A percentile compares a stretch with the other conserved stretches of the same genome.
These are phyloP conservation scores for Lanius ludovicianus DNA, from an alignment of 2,113 vertebrate species.

Conservation along the genomic window DNA sequence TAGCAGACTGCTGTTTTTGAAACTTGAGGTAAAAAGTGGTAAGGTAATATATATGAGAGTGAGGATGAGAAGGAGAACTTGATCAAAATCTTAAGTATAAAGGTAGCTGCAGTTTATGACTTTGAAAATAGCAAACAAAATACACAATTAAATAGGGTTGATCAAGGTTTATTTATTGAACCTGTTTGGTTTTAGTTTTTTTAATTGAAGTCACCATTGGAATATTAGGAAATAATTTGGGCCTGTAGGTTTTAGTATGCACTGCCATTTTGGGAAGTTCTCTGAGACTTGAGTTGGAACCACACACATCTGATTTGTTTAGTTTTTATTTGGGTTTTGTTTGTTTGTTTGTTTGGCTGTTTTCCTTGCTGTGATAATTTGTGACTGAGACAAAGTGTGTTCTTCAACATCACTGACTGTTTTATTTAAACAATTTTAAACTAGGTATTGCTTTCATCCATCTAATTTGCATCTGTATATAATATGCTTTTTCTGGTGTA, in stretches of 20 bases:
- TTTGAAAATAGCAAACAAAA: neutral
- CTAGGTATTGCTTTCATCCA: neutral
- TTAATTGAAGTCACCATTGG: neutral
- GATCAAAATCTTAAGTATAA: neutral
- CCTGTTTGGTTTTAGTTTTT: neutral
- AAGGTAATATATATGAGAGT: neutral
- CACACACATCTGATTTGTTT: neutral
- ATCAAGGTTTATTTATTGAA: neutral
- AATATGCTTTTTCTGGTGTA: neutral
- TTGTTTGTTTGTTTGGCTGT: neutral
- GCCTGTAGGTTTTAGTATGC: neutral
- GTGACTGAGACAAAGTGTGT: neutral
- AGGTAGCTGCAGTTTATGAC: neutral
- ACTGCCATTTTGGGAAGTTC: neutral
- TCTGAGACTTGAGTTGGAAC: neutral
- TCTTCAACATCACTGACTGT: neutral
- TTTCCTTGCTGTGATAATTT: neutral
- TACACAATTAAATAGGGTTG: neutral
- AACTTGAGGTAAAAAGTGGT: neutral
- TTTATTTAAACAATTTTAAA: neutral
- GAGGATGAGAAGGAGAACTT: neutral
- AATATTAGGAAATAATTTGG: neutral
- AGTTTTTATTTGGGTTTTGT: neutral
- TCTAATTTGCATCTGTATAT: neutral
- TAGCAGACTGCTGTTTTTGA: neutral